phyloP scores from a whole-genome alignment of 2,113 vertebrate genomes.

The Candoia aspera region DNA sequence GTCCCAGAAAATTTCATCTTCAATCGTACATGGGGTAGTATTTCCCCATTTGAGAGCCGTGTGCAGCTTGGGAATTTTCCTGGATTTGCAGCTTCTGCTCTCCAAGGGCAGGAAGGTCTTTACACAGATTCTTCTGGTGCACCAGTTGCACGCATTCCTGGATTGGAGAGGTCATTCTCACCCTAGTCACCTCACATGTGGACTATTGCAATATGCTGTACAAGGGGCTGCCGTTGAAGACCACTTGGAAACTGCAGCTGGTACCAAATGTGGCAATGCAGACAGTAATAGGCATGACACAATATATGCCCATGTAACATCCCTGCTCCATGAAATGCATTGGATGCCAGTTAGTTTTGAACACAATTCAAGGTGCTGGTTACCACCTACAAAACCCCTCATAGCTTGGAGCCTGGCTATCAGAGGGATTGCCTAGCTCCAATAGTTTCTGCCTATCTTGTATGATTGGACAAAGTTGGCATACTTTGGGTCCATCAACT shows the following conservation, averaged over 20 bases:
- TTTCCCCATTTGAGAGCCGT: background rate
- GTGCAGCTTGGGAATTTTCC: background rate
- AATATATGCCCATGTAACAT: background rate
- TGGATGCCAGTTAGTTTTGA: background rate
- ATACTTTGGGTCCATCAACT: background rate
- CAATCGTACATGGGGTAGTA: background rate
- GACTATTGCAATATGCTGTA: background rate
- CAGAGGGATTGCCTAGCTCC: background rate
- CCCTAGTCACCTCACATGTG: background rate
- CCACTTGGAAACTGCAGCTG: background rate
- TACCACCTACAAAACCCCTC: background rate
- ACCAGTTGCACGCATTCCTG: background rate
- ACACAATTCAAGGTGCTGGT: background rate
- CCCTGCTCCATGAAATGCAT: background rate
- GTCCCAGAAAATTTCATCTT: background rate
- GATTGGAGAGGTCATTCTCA: background rate
- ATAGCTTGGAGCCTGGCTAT: background rate
- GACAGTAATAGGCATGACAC: background rate
- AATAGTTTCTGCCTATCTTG: background rate
- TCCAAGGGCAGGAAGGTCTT: background rate
- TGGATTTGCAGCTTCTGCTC: background rate
- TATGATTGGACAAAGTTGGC: background rate
- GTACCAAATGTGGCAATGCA: background rate
- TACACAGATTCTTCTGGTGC: background rate
- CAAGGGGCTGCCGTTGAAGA: background rate